Evolutionary conservation across 2,888 invertebrate genomes (phyloP), one percentile per base, ranked within the genome.

Genomic region (Drosophila ezoana): DNA sequence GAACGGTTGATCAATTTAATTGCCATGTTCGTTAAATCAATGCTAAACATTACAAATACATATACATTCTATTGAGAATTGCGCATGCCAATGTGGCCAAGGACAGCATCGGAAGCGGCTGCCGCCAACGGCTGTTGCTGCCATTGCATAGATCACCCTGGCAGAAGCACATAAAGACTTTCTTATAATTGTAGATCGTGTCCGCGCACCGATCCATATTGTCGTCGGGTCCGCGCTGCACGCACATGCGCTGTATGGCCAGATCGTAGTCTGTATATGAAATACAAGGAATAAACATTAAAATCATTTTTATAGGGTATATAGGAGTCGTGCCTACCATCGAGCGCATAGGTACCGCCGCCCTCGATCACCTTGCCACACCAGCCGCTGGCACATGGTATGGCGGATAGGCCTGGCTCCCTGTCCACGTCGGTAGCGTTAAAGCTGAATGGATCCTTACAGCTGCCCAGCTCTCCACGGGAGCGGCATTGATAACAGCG

Each of bases 151-250:
- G 93, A 91, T 98, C 98, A 5, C 98, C 98, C 82, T 94, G 95
- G 88, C 98, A 98, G 90, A 98, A 97, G 90, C 98, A 98, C 96
- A 98, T 97, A 89, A 95, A 95, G 0, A 98, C 97, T 90, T 95
- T 96, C 87, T 95, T 95, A 86, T 95, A 95, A 87, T 96, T 96
- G 94, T 96, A 96, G 89, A 95, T 93, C 0, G 97, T 97, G 85
- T 96, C 96, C 0, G 97, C 97, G 91, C 98, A 98, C 45, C 98
- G 93, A 91, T 98, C 97, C 92, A 97, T 97, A 79, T 95, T 95
- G 90, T 98, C 98, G n/a, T 96, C 96, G 4, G 98, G 98, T 0
- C 97, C 96, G 66, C 97, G 93, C 90, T 97, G 97, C 0, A 98
- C 94, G 87, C 98, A 98, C 93, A 96, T 95, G 71, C 98, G 93